Conservation (phyloP, 2,797 vertebrate genomes). For the Pseudochirops cupreus region DNA sequence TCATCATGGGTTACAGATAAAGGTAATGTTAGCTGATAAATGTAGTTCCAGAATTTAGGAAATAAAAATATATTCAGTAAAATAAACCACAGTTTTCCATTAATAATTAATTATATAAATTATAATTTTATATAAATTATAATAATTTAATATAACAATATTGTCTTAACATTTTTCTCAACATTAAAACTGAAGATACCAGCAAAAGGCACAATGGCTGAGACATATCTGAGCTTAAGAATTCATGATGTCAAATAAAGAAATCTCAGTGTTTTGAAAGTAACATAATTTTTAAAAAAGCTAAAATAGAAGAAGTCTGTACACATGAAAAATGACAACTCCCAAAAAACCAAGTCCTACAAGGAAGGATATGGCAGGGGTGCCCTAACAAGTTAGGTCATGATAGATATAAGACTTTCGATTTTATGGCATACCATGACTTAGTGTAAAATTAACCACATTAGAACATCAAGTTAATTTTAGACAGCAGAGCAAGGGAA, state of each 20-base stretch:
- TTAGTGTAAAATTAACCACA: constrained; percentile 56
- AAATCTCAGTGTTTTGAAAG: not conserved
- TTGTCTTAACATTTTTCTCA: not conserved
- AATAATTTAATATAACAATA: not conserved
- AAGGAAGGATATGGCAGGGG: not conserved
- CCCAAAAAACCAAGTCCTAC: not conserved
- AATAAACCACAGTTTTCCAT: not conserved
- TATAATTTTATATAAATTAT: not conserved
- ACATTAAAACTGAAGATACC: not conserved
- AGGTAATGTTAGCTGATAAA: not conserved
- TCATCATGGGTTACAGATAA: not conserved
- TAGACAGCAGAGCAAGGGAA: constrained; percentile 50
- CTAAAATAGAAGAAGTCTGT: not conserved
- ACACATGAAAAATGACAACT: not conserved
- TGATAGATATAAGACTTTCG: constrained; percentile 53
- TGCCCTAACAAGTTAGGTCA: constrained; percentile 36
- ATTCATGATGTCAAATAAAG: not conserved
- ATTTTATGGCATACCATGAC: not conserved
- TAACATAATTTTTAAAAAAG: not conserved
- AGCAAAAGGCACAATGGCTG: not conserved
- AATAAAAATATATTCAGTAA: not conserved
- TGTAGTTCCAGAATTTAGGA: not conserved
- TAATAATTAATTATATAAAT: not conserved
- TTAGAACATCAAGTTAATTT: constrained; percentile 56
- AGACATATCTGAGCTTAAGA: not conserved